Evolutionary conservation across 2,888 invertebrate species (phyloP).

Genomic region (Drosophila silvestris): DNA sequence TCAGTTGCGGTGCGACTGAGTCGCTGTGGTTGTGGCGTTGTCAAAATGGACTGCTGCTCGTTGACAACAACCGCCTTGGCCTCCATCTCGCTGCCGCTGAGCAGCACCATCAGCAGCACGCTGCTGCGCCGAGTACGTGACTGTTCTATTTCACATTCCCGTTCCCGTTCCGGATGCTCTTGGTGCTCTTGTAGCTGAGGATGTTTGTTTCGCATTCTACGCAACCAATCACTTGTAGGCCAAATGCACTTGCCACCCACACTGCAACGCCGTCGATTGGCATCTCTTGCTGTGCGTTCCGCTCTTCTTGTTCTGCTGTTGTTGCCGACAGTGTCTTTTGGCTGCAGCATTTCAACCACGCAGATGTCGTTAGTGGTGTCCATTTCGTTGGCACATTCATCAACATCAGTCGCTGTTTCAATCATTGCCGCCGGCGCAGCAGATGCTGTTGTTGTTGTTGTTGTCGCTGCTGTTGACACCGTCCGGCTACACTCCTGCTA

Average conservation of each 20-base stretch:
- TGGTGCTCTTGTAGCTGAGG: slow-evolving; percentile 14
- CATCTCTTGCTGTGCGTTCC: slow-evolving; percentile 1
- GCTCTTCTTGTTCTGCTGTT: slow-evolving; percentile 1
- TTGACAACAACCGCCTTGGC: slow-evolving; percentile 73
- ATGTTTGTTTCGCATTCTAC: slow-evolving; percentile 67
- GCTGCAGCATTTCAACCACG: slow-evolving; percentile 66
- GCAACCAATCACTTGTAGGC: slow-evolving; percentile 73
- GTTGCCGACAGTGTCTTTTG: slow-evolving; percentile 38
- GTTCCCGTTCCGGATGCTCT: slow-evolving; percentile 19
- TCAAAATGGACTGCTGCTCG: slow-evolving; percentile 53
- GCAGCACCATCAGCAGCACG: slow-evolving; percentile 67
- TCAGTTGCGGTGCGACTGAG: slow-evolving; percentile 41
- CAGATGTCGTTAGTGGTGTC: slow-evolving; percentile 69
- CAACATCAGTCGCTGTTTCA: slow-evolving; percentile 60
- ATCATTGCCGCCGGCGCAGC: slow-evolving; percentile 29
- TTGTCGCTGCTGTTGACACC: slow-evolving; percentile 50
- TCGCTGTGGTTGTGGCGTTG: slow-evolving; percentile 40
- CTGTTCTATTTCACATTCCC: slow-evolving; percentile 19
- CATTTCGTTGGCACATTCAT: slow-evolving; percentile 63
- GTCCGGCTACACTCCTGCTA: slow-evolving; percentile 82
- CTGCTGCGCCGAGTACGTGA: slow-evolving; percentile 56
- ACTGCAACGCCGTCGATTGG: slow-evolving; percentile 57
- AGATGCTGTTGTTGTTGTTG: slow-evolving; percentile 33
- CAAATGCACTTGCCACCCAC: slow-evolving; percentile 69
- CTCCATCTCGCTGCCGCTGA: slow-evolving; percentile 68